Evolutionary conservation across 2,797 vertebrate genomes (phyloP), one percentile per base, ranked within the genome.

Genomic region (Chromobotia macracanthus): DNA sequence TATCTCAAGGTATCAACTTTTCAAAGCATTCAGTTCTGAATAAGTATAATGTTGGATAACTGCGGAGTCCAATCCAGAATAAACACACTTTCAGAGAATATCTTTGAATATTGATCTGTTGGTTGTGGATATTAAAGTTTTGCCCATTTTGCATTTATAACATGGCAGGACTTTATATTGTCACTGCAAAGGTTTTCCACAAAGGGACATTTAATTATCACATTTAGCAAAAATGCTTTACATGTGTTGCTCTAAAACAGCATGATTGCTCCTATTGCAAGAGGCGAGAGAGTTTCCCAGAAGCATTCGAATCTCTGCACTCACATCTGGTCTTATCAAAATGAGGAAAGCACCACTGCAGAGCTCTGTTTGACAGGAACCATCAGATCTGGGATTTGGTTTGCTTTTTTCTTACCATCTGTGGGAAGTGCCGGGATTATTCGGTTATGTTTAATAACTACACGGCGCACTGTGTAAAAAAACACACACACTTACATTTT

Each of bases 391-490:
- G 31, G 51, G 72, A 80, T 75, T 86, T 84, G 79, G 76, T 81
- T 75, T 15, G 7, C 70, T 53, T 77, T 71, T 85, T 80, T 83
- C 70, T 82, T 64, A 77, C 86, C 84, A 84, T 90, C 86, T 86
- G 83, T 83, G 31, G 31, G 3, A 31, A 31, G 31, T 31, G 31
- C 31, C 5, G 31, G 3, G 81, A 84, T 68, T 55, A 70, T 77
- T 86, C 70, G 58, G 48, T 51, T 65, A 77, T 55, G 79, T 79
- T 75, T 71, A 87, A 86, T 75, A 77, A 77, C 79, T 61, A 35
- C 31, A 79, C 76, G 80, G 75, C 11, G 71, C 25, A 10, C 31
- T 31, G 31, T 31, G 67, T 25, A 63, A 69, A 80, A 79, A 77
- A 21, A 76, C 63, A 76, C 63, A 75, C 21, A 5, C 66, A 55